Conservation (phyloP, 2,113 vertebrate genomes). For the Scopus umbretta region DNA sequence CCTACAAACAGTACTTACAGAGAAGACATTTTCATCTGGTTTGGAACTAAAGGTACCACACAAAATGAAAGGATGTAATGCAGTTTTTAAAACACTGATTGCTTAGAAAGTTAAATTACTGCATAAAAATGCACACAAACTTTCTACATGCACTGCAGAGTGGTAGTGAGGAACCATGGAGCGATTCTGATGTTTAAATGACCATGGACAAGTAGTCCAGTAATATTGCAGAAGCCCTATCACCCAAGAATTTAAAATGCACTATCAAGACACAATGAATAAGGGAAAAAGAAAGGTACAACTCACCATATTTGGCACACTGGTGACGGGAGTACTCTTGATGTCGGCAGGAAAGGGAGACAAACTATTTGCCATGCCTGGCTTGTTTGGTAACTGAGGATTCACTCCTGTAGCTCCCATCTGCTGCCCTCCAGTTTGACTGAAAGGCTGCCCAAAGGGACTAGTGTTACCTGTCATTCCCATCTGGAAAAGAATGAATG, state of each 20-base stretch:
- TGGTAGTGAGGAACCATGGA: rapidly evolving
- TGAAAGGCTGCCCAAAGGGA: slow-evolving; percentile 90
- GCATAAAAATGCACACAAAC: not conserved
- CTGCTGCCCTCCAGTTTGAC: slow-evolving; percentile 87
- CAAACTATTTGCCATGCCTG: slow-evolving; percentile 87
- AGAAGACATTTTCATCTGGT: not conserved
- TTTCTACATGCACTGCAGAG: not conserved
- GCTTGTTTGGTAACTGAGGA: slow-evolving; percentile 87
- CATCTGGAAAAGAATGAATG: slow-evolving; percentile 79
- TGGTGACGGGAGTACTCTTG: slow-evolving; percentile 87
- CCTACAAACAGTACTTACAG: not conserved
- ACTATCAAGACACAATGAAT: not conserved
- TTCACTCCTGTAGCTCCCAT: slow-evolving; percentile 86
- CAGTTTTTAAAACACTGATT: not conserved
- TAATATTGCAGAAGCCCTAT: rapidly evolving
- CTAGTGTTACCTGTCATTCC: slow-evolving; percentile 86
- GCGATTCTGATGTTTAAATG: not conserved
- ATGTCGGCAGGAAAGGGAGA: slow-evolving; percentile 86
- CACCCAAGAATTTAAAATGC: not conserved
- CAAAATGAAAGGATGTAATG: not conserved
- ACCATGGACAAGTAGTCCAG: not conserved
- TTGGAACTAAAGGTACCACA: not conserved
- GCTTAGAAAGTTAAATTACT: not conserved
- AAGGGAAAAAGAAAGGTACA: not conserved
- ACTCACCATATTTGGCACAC: slow-evolving; percentile 94